Evolutionary conservation across 2,888 invertebrate species (phyloP).

Genomic region (Bugula neritina): DNA sequence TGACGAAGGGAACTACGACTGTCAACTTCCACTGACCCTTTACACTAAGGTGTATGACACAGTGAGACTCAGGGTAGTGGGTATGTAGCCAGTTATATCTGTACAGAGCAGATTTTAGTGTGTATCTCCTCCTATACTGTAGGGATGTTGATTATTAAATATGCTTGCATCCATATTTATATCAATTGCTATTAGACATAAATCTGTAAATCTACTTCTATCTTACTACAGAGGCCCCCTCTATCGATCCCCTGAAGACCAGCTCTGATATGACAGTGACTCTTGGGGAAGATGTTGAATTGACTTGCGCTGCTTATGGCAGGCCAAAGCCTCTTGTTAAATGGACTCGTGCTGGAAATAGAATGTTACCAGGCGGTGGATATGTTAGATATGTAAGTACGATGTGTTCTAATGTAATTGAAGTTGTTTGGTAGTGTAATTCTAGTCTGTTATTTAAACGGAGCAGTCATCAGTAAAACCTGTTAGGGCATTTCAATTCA

Average conservation of each 20-base stretch:
- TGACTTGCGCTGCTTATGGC: slow-evolving; percentile 24
- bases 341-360: slow-evolving; percentile 23
- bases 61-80: slow-evolving; percentile 14
- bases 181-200: no score
- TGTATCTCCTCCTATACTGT: no score
- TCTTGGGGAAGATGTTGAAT: neutral
- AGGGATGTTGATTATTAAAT: no score
- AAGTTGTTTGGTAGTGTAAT: no score
- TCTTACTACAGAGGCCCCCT: slow-evolving; percentile 10
- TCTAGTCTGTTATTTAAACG: no score
- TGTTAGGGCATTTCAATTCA: no score
- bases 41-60: slow-evolving; percentile 4
- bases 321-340: slow-evolving; percentile 16
- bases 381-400: neutral
- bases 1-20: slow-evolving; percentile 16
- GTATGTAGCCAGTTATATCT: no score
- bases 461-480: no score
- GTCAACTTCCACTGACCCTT: neutral
- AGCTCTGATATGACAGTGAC: slow-evolving; percentile 14
- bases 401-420: neutral
- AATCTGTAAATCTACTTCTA: no score
- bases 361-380: slow-evolving; percentile 21
- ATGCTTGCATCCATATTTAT: no score
- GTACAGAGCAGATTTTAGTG: no score
- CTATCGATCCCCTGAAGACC: slow-evolving; percentile 22